Conservation (phyloP, 2,888 invertebrate genomes). For the Fragum sueziense region DNA sequence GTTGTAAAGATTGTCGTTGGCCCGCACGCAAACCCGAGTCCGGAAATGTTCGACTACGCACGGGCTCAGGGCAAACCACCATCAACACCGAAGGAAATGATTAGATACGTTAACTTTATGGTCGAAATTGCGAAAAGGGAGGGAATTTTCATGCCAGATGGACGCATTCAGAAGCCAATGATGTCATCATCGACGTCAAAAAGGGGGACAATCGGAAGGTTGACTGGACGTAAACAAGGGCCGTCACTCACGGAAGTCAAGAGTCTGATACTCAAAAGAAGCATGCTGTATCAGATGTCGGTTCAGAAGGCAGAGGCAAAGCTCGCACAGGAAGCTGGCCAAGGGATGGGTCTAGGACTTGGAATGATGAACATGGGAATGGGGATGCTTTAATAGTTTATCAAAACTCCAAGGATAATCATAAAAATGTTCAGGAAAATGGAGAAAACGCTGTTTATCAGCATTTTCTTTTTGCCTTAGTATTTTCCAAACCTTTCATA, state of each 20-base stretch:
- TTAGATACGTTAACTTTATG: not conserved
- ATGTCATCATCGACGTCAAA: no score
- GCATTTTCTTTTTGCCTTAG: no score
- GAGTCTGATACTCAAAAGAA: not conserved
- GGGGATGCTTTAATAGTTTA: no score
- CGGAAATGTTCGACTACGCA: not conserved
- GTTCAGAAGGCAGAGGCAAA: not conserved
- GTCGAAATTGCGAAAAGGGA: not conserved
- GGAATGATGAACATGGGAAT: not conserved
- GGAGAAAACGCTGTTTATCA: no score
- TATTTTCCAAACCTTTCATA: no score
- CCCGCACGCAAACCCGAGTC: not conserved
- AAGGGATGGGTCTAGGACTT: not conserved
- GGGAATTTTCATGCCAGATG: slow-evolving; percentile 1
- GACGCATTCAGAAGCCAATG: not conserved
- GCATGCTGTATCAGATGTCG: not conserved
- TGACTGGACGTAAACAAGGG: not conserved
- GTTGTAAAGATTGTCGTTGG: not conserved
- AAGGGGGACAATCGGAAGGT: not conserved
- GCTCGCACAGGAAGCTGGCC: not conserved
- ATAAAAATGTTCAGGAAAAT: no score
- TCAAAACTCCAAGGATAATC: no score
- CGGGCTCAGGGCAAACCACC: not conserved
- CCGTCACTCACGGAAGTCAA: not conserved
- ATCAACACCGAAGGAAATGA: not conserved